phyloP scores from a whole-genome alignment of 92 coral and sea anemone species.

The Scolanthus callimorphus region DNA sequence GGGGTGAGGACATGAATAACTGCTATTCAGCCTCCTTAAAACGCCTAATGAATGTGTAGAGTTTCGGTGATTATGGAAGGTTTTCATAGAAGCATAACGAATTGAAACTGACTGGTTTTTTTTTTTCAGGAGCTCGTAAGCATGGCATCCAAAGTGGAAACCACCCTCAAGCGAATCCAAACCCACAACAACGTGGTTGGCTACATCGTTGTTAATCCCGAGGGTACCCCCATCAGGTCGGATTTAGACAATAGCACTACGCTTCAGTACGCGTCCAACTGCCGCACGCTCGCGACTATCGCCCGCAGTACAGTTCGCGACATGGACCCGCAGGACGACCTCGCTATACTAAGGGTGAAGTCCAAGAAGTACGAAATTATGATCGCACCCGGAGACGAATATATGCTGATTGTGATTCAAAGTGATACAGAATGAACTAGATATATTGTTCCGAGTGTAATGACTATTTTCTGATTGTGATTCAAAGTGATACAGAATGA shows the following conservation, averaged over 20 bases:
- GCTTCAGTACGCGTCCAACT: constrained; percentile 46
- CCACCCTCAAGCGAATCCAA: constrained; percentile 63
- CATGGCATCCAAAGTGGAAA: constrained; percentile 47
- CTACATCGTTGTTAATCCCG: constrained; percentile 75
- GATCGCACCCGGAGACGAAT: constrained; percentile 71
- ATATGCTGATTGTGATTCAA: constrained; percentile 69
- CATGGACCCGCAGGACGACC: constrained; percentile 71
- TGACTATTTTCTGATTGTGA: constrained; percentile 58
- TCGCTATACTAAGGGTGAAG: constrained; percentile 60
- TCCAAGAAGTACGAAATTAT: constrained; percentile 82
- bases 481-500: constrained; percentile 63
- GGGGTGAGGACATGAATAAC: no score
- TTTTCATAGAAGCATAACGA: no score
- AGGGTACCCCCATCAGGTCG: constrained; percentile 67
- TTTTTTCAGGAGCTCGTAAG: no score
- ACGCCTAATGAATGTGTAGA: no score
- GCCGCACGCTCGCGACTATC: constrained; percentile 44
- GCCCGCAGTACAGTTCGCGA: constrained; percentile 75
- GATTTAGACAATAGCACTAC: constrained; percentile 84
- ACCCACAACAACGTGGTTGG: constrained; percentile 66
- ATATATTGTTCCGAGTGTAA: no score
- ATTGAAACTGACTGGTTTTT: no score
- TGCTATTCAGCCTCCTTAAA: no score
- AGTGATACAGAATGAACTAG: constrained; percentile 45
- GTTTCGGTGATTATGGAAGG: no score